Evolutionary conservation across 1,140 invertebrate species (phyloP), one percentile per base, ranked within the genome.

Genomic region (Neodiprion pinetum): DNA sequence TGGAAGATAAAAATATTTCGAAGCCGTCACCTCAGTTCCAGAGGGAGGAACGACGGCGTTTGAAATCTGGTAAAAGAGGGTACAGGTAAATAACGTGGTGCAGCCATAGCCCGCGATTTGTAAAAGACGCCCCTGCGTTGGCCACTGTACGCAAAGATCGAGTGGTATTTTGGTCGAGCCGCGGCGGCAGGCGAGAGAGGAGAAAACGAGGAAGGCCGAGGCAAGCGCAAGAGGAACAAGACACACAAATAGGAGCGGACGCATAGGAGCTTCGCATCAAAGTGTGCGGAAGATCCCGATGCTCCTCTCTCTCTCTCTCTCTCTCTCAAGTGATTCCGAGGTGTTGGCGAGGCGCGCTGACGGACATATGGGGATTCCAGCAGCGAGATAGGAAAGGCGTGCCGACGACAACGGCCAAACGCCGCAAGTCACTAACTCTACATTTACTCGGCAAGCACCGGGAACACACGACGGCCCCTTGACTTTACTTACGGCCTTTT

Each of bases 341-440:
- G 70, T 50, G 40, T 84, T 81, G 79, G 81, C 78, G 81, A 77
- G 79, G 70, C 78, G 78, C 76, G 86, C 72, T 84, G 85, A 88
- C 82, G 85, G 86, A 88, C 84, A 86, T 86, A 88, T 83, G 86
- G 86, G 84, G 82, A 87, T 86, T 87, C 86, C 85, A 86, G 85
- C 84, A 74, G 85, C 75, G 84, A 86, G 81, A 88, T 88, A 86
- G 82, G 84, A 86, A 80, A 74, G 80, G 77, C 75, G 79, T 77
- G 85, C 74, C 80, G 77, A 80, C 79, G 81, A 75, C 68, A 75
- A 74, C 73, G 65, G 49, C 50, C 65, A 49, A 61, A 61, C 53
- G 53, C 53, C 53, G 28, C 28, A 17, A 61, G 53, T 61, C 53
- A 61, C 53, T 61, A 61, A 61, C 53, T 61, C n/a, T 61, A 61